A percentile compares a stretch with the other conserved stretches of the same genome.
Conservation (phyloP, 2,888 invertebrate genomes). For the Drosophila macrospina region DNA sequence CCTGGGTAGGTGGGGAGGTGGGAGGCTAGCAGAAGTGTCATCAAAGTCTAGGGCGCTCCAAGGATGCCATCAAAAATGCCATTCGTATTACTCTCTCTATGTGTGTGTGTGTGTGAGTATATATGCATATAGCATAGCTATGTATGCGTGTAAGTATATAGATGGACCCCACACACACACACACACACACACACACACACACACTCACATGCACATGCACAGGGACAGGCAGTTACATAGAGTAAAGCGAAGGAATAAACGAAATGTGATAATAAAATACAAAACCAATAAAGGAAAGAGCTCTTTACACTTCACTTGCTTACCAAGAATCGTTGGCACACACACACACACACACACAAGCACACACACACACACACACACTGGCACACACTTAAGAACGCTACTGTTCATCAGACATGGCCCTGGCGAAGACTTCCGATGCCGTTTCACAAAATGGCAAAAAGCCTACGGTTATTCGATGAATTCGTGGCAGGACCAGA, state of each 20-base stretch:
- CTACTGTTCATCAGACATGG: conserved; percentile 54
- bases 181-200: conserved; percentile 35
- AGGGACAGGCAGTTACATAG: conserved; percentile 46
- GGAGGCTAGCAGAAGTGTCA: conserved; percentile 70
- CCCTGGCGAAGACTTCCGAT: conserved; percentile 71
- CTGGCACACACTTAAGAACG: conserved; percentile 44
- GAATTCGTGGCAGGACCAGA: conserved; percentile 67
- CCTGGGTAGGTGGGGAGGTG: neutral
- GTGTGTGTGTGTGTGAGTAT: conserved; percentile 10
- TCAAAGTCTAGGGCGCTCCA: conserved; percentile 79
- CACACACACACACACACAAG: conserved; percentile 29
- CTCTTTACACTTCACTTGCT: conserved; percentile 84
- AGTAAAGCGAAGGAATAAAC: conserved; percentile 73
- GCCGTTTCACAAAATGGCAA: conserved; percentile 63
- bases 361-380: conserved; percentile 4
- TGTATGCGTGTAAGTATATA: conserved; percentile 26
- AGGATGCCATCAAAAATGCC: conserved; percentile 74
- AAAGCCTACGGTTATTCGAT: conserved; percentile 81
- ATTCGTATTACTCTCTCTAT: conserved; percentile 33
- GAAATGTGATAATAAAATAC: conserved; percentile 83
- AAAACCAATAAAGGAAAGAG: conserved; percentile 85
- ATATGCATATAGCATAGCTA: conserved; percentile 13
- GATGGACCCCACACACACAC: conserved; percentile 55
- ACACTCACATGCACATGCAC: conserved; percentile 19
- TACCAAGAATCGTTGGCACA: conserved; percentile 73